Evolutionary conservation across 2,797 vertebrate genomes (phyloP).

Genomic region (Perodicticus potto): DNA sequence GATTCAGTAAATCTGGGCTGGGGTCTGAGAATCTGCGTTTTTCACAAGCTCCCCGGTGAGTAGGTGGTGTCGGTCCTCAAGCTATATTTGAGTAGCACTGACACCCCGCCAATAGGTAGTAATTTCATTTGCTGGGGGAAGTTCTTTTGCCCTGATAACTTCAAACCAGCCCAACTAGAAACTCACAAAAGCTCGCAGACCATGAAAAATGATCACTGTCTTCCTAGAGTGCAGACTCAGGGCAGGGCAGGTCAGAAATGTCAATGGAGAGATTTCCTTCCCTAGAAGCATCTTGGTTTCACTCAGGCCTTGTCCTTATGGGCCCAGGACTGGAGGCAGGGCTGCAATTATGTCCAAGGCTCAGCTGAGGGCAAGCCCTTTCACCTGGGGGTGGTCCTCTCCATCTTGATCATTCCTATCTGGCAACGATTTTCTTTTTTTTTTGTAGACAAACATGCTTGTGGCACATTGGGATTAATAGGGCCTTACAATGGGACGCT

Average conservation of each 20-base stretch:
- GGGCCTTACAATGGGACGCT: not conserved
- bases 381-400: not conserved
- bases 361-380: not conserved
- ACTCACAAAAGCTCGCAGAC: not conserved
- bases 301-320: not conserved
- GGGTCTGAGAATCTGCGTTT: not conserved
- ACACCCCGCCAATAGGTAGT: not conserved
- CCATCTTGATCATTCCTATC: not conserved
- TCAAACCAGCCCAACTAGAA: not conserved
- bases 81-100: not conserved
- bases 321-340: not conserved
- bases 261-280: not conserved
- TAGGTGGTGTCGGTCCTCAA: not conserved
- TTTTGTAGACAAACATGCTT: not conserved
- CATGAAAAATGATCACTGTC: not conserved
- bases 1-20: not conserved
- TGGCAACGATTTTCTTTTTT: too few relatives aligned
- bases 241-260: not conserved
- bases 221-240: not conserved
- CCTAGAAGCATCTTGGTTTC: not conserved
- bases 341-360: not conserved
- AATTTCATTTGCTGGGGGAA: not conserved
- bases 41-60: not conserved
- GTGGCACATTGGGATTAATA: not conserved
- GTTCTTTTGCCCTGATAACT: not conserved